These are phyloP conservation scores for Oasisia sp. DNA, from an alignment of 2,888 invertebrate species.

Conservation along the genomic window DNA sequence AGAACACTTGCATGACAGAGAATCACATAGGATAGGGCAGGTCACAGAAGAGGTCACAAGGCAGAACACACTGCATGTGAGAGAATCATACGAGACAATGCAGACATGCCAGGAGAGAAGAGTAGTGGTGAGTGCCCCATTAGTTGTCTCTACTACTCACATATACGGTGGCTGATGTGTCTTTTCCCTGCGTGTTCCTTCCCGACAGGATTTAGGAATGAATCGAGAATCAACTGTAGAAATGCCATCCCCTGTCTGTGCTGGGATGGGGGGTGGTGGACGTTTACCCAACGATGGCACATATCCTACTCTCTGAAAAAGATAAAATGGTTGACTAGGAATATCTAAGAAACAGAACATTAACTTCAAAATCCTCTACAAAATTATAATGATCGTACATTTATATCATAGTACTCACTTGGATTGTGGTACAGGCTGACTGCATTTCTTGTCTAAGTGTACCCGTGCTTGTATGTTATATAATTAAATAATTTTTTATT, in stretches of 20 bases:
- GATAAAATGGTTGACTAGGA: background rate
- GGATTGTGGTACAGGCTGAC: too few relatives aligned
- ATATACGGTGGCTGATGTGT: background rate
- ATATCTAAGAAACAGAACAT: background rate
- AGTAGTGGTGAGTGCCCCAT: background rate
- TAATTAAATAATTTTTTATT: too few relatives aligned
- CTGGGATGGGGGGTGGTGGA: slow-evolving; percentile 9
- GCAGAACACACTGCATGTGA: too few relatives aligned
- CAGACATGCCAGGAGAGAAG: background rate
- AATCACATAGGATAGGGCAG: too few relatives aligned
- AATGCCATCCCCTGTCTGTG: slow-evolving; percentile 18
- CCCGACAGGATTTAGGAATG: background rate
- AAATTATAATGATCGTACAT: background rate
- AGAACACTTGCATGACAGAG: background rate
- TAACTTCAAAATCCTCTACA: background rate
- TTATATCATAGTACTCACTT: too few relatives aligned
- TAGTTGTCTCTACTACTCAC: background rate
- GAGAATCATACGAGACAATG: too few relatives aligned
- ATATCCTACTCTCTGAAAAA: background rate
- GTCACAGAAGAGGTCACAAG: too few relatives aligned
- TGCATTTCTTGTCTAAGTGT: too few relatives aligned
- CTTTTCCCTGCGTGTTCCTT: background rate
- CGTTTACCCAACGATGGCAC: background rate
- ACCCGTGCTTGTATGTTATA: too few relatives aligned
- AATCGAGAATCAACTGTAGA: slow-evolving; percentile 24